Evolutionary conservation across 2,888 invertebrate genomes (phyloP), one percentile per base, ranked within the genome.

Genomic region (Torymus auratus): DNA sequence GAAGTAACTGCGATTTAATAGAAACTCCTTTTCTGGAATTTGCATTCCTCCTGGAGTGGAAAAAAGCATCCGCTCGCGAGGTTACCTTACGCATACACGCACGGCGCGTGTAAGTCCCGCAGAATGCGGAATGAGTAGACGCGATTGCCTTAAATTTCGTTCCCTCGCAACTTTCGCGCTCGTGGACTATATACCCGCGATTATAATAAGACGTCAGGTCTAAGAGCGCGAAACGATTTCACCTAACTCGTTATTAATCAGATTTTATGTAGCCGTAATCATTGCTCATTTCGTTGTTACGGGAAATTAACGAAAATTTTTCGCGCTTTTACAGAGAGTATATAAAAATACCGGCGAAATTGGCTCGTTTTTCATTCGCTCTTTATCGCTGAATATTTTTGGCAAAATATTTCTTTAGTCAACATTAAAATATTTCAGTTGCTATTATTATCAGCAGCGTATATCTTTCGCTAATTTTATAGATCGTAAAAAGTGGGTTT

Each of bases 111-210:
- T 15, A 53, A 67, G 28, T 53, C 14, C 11, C 52, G 14, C 58
- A 58, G 64, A 77, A 77, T 77, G 77, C 70, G 65, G 65, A 71
- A 78, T 69, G 69, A 55, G 20, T 50, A 20, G 50, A 58, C 67
- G 41, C 41, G 58, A 28, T 15, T 62, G 15, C 53, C 52, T 78
- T 78, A 69, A 77, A 65, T 78, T 78, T 56, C 78, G 53, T 78
- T 78, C 5, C 41, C 41, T 41, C 41, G 41, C 7, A 41, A 41
- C 41, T 77, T 65, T 78, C 71, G 56, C 65, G 70, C 58, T 2
- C 55, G 17, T 1, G 61, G 65, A 71, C 71, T 78, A 71, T 78
- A 28, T n/a, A 70, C 70, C 56, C 77, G 23, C 28, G 61, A 55
- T 61, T 55, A 62, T 75, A 75, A 75, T 67, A 68, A 69, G 69